A percentile compares a stretch with the other conserved stretches of the same genome.
These are phyloP conservation scores for Latrodectus elegans DNA, from an alignment of 2,888 invertebrate species.

Conservation along the genomic window DNA sequence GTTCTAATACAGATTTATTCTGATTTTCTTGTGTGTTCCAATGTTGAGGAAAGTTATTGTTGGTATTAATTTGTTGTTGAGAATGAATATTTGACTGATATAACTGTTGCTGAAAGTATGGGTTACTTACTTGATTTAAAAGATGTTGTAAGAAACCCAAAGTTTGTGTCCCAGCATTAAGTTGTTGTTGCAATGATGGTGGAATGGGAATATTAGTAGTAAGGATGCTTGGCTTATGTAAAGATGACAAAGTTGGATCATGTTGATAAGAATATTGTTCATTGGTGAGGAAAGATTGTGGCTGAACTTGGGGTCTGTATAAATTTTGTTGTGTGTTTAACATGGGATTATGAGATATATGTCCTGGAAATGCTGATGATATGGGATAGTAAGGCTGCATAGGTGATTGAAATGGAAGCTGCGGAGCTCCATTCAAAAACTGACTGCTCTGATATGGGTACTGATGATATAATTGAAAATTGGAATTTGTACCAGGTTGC, in stretches of 20 bases:
- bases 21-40: neutral
- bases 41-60: neutral
- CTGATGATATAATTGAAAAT: slow-evolving; percentile 41
- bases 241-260: neutral
- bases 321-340: slow-evolving; percentile 29
- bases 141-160: slow-evolving; percentile 48
- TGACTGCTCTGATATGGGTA: slow-evolving; percentile 34
- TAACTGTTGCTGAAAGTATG: slow-evolving; percentile 29
- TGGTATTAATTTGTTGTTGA: slow-evolving; percentile 2
- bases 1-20: too few species aligned
- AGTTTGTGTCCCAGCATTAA: slow-evolving; percentile 54
- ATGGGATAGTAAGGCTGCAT: slow-evolving; percentile 18
- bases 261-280: slow-evolving; percentile 10
- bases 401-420: slow-evolving; percentile 44
- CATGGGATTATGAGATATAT: neutral
- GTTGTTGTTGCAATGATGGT: slow-evolving; percentile 56
- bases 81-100: slow-evolving; percentile 8
- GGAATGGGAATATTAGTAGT: slow-evolving; percentile 63
- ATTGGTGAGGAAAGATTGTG: slow-evolving; percentile 29
- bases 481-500: slow-evolving; percentile 41
- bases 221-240: neutral
- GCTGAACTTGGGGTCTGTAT: slow-evolving; percentile 33
- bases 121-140: slow-evolving; percentile 34
- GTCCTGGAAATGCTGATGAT: neutral
- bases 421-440: slow-evolving; percentile 20